phyloP scores from a whole-genome alignment of 1,140 invertebrate species.

The Linepithema humile region DNA sequence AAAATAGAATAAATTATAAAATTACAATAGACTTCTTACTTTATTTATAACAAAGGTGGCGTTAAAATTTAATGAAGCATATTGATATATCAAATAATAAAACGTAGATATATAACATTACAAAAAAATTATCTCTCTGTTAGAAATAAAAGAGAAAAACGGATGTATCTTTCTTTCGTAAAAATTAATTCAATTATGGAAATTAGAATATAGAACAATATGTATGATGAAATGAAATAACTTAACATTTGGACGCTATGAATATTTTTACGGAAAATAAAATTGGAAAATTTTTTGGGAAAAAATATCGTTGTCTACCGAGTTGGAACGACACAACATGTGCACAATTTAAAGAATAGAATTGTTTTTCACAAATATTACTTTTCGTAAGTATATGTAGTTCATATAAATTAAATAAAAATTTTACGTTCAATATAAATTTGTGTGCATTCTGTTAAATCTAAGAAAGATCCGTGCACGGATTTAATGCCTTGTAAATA shows the following conservation, averaged over 20 bases:
- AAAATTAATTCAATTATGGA: background rate
- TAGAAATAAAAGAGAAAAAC: background rate
- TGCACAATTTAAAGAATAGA: constrained; percentile 29
- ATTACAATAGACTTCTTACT: too few relatives aligned
- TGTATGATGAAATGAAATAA: background rate
- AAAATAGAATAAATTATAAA: background rate
- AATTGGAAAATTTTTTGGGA: constrained; percentile 2
- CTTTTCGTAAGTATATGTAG: too few relatives aligned
- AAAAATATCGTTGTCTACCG: background rate
- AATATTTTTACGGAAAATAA: constrained; percentile 10
- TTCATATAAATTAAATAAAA: constrained; percentile 20
- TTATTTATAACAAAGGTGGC: too few relatives aligned
- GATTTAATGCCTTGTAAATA: background rate
- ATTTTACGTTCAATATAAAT: constrained; percentile 1
- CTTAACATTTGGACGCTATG: constrained; percentile 29
- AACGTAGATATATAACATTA: background rate
- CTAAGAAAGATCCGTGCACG: background rate
- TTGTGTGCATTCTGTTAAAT: background rate
- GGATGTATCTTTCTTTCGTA: background rate
- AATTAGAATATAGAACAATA: background rate
- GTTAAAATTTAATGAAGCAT: too few relatives aligned
- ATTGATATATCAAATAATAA: background rate
- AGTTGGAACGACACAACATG: background rate
- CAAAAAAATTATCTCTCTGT: background rate
- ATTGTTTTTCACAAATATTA: background rate